phyloP scores from a whole-genome alignment of 2,888 invertebrate species.

The Neuroscelio doddi region DNA sequence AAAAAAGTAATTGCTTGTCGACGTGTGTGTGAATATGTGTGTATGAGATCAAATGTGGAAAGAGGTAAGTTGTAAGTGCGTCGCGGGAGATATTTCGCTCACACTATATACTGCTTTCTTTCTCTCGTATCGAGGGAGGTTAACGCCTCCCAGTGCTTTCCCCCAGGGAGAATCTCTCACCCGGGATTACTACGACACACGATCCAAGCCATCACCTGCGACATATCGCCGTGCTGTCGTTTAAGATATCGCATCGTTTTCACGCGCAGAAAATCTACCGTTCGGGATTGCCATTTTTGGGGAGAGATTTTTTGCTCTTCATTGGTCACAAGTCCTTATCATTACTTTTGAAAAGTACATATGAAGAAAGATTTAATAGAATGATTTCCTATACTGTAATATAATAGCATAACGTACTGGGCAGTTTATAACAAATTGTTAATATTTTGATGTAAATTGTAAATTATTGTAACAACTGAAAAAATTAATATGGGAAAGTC shows the following conservation, averaged over 20 bases:
- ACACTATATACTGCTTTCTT: slow-evolving; percentile 27
- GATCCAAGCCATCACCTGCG: slow-evolving; percentile 42
- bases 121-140: slow-evolving; percentile 36
- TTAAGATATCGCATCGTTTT: slow-evolving; percentile 41
- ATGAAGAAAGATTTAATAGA: too few species aligned
- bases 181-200: slow-evolving; percentile 47
- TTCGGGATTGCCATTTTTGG: slow-evolving; percentile 27
- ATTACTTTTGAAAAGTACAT: too few species aligned
- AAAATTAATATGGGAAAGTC: too few species aligned
- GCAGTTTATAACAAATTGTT: too few species aligned
- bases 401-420: too few species aligned
- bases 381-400: too few species aligned
- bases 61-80: slow-evolving; percentile 43
- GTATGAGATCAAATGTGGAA: slow-evolving; percentile 44
- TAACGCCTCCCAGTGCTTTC: slow-evolving; percentile 47
- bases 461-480: too few species aligned
- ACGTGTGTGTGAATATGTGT: too few species aligned
- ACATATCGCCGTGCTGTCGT: slow-evolving; percentile 41
- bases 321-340: too few species aligned
- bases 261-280: slow-evolving; percentile 33
- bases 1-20: slow-evolving; percentile 32
- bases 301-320: slow-evolving; percentile 13
- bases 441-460: too few species aligned
- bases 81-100: slow-evolving; percentile 45
- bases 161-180: slow-evolving; percentile 45